These are phyloP conservation scores for Eudyptes chrysolophus DNA, from an alignment of 2,113 vertebrate species.

Conservation along the genomic window DNA sequence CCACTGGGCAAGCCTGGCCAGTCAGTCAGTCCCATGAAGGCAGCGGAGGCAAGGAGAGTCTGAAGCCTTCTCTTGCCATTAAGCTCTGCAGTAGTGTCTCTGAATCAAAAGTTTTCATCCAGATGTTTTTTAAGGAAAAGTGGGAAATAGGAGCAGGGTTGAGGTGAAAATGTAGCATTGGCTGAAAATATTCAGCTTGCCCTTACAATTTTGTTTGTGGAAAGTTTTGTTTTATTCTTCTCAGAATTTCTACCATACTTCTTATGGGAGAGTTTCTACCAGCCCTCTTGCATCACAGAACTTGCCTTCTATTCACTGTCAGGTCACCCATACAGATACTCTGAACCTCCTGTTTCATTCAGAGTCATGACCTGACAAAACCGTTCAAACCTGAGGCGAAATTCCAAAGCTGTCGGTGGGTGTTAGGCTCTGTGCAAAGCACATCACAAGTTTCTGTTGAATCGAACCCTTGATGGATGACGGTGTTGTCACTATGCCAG, in stretches of 20 bases:
- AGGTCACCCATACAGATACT: neutral
- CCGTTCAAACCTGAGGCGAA: neutral
- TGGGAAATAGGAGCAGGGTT: neutral
- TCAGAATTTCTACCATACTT: neutral
- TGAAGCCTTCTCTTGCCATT: neutral
- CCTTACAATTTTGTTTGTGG: neutral
- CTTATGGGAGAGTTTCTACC: neutral
- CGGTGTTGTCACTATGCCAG: neutral
- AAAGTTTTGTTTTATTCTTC: neutral
- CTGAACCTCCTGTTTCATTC: neutral
- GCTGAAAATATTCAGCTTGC: neutral
- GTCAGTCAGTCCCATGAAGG: neutral
- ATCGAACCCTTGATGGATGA: rapidly evolving
- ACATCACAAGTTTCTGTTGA: neutral
- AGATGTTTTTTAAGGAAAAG: neutral
- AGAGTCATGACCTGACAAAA: neutral
- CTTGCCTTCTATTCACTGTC: neutral
- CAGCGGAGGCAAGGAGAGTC: neutral
- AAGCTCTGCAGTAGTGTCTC: neutral
- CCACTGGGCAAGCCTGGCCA: neutral
- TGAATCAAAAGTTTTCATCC: neutral
- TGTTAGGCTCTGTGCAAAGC: neutral
- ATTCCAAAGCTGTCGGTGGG: neutral
- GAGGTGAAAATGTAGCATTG: neutral
- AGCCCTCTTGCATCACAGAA: neutral